Evolutionary conservation across 1,140 invertebrate species (phyloP).

Genomic region (Bombus sylvicola): DNA sequence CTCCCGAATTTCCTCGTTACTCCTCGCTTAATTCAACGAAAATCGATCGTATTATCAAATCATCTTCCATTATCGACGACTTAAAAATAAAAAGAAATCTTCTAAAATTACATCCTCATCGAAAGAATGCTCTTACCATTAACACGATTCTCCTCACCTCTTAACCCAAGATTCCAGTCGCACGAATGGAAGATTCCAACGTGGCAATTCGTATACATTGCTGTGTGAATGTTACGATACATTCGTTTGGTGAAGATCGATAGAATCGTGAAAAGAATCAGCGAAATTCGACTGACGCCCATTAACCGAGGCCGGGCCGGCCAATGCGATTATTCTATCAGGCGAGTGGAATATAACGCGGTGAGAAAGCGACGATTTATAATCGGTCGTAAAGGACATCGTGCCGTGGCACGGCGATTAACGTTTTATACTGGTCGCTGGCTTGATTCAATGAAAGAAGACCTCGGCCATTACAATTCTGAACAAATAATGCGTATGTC

Average conservation of each 20-base stretch:
- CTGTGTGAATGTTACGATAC: neutral
- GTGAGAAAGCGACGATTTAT: slow-evolving; percentile 69
- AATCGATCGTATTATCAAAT: too few relatives aligned
- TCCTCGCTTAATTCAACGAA: too few relatives aligned
- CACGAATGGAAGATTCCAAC: neutral
- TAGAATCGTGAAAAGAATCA: neutral
- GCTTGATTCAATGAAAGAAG: slow-evolving; percentile 59
- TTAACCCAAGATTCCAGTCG: neutral
- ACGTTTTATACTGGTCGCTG: slow-evolving; percentile 63
- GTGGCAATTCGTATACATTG: neutral
- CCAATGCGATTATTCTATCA: slow-evolving; percentile 27
- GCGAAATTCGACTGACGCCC: neutral
- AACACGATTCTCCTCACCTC: neutral
- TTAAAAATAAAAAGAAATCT: too few relatives aligned
- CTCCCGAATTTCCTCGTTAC: too few relatives aligned
- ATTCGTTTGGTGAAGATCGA: neutral
- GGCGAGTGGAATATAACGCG: slow-evolving; percentile 37
- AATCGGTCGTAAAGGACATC: slow-evolving; percentile 69
- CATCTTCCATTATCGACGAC: too few relatives aligned
- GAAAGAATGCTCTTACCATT: neutral
- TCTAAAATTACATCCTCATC: too few relatives aligned
- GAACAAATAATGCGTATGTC: slow-evolving; percentile 75
- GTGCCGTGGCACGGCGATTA: slow-evolving; percentile 61
- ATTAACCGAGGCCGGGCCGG: slow-evolving; percentile 29
- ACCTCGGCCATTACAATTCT: slow-evolving; percentile 69